Evolutionary conservation across 2,113 vertebrate genomes (phyloP).

Genomic region (Cinclus cinclus): DNA sequence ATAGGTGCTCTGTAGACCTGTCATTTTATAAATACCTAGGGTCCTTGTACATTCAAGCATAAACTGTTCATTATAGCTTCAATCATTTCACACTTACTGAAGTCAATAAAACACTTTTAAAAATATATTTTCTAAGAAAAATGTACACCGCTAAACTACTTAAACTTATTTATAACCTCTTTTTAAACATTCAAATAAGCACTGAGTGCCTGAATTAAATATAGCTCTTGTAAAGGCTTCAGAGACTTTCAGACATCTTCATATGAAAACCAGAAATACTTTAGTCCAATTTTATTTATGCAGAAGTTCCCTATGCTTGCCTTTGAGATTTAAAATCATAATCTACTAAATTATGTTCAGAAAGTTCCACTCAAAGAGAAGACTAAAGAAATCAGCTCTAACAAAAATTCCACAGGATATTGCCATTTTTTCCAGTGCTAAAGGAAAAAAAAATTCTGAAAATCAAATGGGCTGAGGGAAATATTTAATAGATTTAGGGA

Average conservation of each 20-base stretch:
- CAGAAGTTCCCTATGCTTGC: background rate
- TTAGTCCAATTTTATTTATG: slow-evolving; percentile 37
- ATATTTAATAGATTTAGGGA: background rate
- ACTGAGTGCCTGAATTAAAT: slow-evolving; percentile 34
- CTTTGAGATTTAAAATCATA: slow-evolving; percentile 37
- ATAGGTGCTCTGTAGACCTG: slow-evolving; percentile 60
- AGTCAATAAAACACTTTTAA: slow-evolving; percentile 42
- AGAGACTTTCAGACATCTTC: slow-evolving; percentile 30
- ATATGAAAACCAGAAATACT: slow-evolving; percentile 31
- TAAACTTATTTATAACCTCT: slow-evolving; percentile 24
- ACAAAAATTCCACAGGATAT: background rate
- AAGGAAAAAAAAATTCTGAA: background rate
- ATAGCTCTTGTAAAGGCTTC: slow-evolving; percentile 11
- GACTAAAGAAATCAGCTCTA: background rate
- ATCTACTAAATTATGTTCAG: background rate
- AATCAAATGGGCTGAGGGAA: background rate
- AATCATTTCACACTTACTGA: slow-evolving; percentile 58
- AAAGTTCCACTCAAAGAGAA: slow-evolving; percentile 1
- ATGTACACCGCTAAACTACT: slow-evolving; percentile 12
- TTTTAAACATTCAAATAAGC: slow-evolving; percentile 47
- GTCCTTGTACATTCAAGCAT: slow-evolving; percentile 55
- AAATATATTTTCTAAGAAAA: slow-evolving; percentile 45
- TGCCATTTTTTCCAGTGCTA: background rate
- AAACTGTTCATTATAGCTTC: slow-evolving; percentile 69
- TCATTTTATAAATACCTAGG: slow-evolving; percentile 61